Percentiles rank a stretch among this genome's conserved stretches.
These are phyloP conservation scores for Chloroclysta siterata DNA, from an alignment of 2,888 invertebrate species.

Conservation along the genomic window DNA sequence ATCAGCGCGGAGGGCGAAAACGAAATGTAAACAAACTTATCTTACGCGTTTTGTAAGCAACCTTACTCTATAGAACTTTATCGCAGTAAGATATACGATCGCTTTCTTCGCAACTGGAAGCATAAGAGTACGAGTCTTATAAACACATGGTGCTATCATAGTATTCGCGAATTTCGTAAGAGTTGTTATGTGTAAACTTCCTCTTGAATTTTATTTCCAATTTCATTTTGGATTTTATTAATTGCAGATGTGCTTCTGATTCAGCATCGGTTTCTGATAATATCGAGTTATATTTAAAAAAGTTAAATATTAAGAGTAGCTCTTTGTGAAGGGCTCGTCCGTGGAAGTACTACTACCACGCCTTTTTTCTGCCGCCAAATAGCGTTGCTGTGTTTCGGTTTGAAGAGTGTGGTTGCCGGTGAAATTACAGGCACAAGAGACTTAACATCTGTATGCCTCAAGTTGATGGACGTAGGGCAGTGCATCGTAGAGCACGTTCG, in stretches of 20 bases:
- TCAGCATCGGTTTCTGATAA: not conserved
- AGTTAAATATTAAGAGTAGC: too few relatives aligned
- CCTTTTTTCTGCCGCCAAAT: too few relatives aligned
- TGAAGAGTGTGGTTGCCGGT: too few relatives aligned
- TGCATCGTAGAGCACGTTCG: too few relatives aligned
- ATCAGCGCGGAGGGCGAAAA: constrained; percentile 62
- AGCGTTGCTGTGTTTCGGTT: too few relatives aligned
- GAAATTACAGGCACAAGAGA: too few relatives aligned
- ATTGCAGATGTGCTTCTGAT: constrained; percentile 36
- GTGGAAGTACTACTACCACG: too few relatives aligned
- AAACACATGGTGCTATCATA: constrained; percentile 23
- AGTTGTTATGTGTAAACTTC: constrained; percentile 57
- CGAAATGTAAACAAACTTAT: constrained; percentile 76
- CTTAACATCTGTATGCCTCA: too few relatives aligned
- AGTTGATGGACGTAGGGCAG: too few relatives aligned
- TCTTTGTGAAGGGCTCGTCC: too few relatives aligned
- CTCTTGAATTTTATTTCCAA: constrained; percentile 56
- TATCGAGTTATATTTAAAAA: not conserved
- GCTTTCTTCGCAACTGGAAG: not conserved
- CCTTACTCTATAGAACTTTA: constrained; percentile 20
- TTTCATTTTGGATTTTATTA: constrained; percentile 49
- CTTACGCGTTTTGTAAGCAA: constrained; percentile 45
- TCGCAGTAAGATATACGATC: constrained; percentile 19
- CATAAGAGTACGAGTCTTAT: not conserved
- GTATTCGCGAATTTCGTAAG: constrained; percentile 50